Percentiles rank a stretch among this genome's conserved stretches.
These are phyloP conservation scores for Austrolebias charrua DNA, from an alignment of 2,797 vertebrate species.

Conservation along the genomic window DNA sequence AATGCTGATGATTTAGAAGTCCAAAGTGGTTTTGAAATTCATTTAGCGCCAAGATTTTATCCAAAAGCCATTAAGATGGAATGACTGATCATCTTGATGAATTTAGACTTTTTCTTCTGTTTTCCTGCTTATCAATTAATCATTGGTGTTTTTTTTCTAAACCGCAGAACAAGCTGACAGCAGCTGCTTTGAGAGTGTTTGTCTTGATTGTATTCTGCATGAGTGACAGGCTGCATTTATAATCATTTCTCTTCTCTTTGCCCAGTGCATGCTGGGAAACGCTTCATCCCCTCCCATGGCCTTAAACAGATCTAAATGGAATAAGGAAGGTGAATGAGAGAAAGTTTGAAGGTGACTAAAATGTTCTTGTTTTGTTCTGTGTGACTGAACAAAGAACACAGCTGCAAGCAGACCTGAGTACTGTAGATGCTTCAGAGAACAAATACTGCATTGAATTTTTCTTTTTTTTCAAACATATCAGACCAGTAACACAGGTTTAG, in stretches of 20 bases:
- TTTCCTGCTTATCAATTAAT: neutral
- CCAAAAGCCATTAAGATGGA: neutral
- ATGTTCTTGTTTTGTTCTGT: slow-evolving; percentile 11
- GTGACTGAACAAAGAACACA: slow-evolving; percentile 6
- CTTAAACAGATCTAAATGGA: slow-evolving; percentile 15
- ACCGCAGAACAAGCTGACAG: neutral
- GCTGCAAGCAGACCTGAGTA: slow-evolving; percentile 2
- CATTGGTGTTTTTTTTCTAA: neutral
- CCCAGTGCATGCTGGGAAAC: slow-evolving; percentile 5
- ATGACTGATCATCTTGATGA: neutral
- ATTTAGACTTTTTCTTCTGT: neutral
- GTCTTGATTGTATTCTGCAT: neutral
- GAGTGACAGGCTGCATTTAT: slow-evolving; percentile 17
- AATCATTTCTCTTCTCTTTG: slow-evolving; percentile 12
- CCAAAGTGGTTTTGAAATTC: neutral
- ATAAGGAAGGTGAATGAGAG: slow-evolving; percentile 7
- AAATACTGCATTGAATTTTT: slow-evolving; percentile 3
- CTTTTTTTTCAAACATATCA: slow-evolving; percentile 12
- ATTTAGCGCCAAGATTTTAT: neutral
- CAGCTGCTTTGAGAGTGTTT: neutral
- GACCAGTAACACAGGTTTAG: slow-evolving; percentile 27
- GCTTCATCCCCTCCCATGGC: slow-evolving; percentile 11
- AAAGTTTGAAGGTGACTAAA: slow-evolving; percentile 8
- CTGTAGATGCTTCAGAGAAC: slow-evolving; percentile 12
- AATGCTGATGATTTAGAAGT: neutral